Conservation (phyloP, 1,140 invertebrate species). For the Aphelinus atriplicis region DNA sequence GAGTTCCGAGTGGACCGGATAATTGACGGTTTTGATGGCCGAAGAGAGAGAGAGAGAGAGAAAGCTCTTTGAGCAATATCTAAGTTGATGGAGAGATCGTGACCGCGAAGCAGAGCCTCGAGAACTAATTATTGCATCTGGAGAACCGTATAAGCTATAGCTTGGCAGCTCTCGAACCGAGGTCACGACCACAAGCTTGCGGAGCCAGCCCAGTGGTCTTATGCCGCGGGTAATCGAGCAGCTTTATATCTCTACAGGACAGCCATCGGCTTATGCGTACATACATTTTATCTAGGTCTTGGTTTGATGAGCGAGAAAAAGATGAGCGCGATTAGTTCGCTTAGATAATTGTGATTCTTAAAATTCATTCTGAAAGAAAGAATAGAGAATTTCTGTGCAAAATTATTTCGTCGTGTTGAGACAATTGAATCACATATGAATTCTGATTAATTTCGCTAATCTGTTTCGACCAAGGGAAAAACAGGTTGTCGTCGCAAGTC, state of each 20-base stretch:
- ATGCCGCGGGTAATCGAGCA: slow-evolving; percentile 15
- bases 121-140: slow-evolving; percentile 31
- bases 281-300: slow-evolving; percentile 29
- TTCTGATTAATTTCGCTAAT: no score
- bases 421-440: no score
- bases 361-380: no score
- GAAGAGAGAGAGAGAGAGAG: background rate
- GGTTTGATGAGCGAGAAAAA: background rate
- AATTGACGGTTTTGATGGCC: slow-evolving; percentile 31
- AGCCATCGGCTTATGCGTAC: slow-evolving; percentile 9
- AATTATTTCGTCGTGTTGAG: no score
- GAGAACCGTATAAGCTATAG: background rate
- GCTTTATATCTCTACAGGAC: background rate
- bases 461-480: no score
- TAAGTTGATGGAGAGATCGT: slow-evolving; percentile 17
- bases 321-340: no score
- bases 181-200: slow-evolving; percentile 11
- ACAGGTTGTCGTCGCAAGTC: no score
- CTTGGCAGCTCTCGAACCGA: background rate
- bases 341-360: no score
- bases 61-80: background rate
- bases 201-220: slow-evolving; percentile 7
- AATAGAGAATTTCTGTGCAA: no score
- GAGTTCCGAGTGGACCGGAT: background rate
- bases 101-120: background rate